Evolutionary conservation across 2,888 invertebrate genomes (phyloP).

Genomic region (Sinelater perroti): DNA sequence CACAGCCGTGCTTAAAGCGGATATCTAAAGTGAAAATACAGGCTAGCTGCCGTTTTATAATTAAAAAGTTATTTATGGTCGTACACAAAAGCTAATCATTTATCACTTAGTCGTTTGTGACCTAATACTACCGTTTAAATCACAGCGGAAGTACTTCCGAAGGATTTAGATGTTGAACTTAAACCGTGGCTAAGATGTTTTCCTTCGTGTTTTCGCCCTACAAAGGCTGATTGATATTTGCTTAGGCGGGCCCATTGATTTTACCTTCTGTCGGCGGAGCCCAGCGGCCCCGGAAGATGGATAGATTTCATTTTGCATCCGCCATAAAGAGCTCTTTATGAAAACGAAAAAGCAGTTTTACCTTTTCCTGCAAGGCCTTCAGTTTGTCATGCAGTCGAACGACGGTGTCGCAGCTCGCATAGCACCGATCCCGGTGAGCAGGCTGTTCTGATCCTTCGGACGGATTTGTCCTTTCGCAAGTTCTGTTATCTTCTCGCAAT

Average conservation of each 20-base stretch:
- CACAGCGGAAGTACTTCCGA: too few species aligned
- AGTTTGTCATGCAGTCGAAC: slow-evolving; percentile 67
- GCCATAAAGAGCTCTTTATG: slow-evolving; percentile 19
- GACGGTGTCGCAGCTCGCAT: slow-evolving; percentile 71
- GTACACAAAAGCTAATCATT: too few species aligned
- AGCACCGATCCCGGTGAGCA: slow-evolving; percentile 66
- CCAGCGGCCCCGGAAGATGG: slow-evolving; percentile 18
- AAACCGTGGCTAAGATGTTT: too few species aligned
- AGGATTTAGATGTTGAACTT: too few species aligned
- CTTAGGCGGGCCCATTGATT: slow-evolving; percentile 10
- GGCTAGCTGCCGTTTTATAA: not conserved
- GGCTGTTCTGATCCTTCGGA: slow-evolving; percentile 45
- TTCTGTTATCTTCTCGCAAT: slow-evolving; percentile 67
- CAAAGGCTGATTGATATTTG: slow-evolving; percentile 18
- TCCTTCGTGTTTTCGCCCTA: too few species aligned
- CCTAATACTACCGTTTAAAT: too few species aligned
- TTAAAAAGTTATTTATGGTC: too few species aligned
- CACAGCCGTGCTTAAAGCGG: slow-evolving; percentile 64
- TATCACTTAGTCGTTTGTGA: too few species aligned
- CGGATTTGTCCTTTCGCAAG: slow-evolving; percentile 61
- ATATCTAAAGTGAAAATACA: slow-evolving; percentile 58
- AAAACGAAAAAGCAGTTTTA: slow-evolving; percentile 38
- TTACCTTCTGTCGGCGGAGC: slow-evolving; percentile 10
- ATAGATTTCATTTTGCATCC: slow-evolving; percentile 19
- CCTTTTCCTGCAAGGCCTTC: slow-evolving; percentile 64